Base-by-base conservation (phyloP, 2,888 invertebrate genomes). In the Tupiocoris notatus region DNA sequence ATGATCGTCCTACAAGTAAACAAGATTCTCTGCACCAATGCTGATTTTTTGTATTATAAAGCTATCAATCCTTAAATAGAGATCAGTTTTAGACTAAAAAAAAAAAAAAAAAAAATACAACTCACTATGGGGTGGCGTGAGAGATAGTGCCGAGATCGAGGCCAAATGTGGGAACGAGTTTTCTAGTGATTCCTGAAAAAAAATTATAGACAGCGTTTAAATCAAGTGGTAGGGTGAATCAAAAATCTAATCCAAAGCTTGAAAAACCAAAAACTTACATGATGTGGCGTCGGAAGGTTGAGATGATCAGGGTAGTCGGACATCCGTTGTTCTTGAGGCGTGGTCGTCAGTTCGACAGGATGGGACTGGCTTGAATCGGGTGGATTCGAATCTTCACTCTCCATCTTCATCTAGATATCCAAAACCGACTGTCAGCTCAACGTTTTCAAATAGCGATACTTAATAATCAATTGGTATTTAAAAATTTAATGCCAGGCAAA, bases 91-190 rank as follows among this genome's bases (percentile, higher is more conserved):
- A n/a, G n/a, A n/a, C n/a, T n/a, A n/a, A n/a, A n/a, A n/a, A n/a
- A n/a, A n/a, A n/a, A n/a, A n/a, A n/a, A n/a, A n/a, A n/a, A n/a
- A n/a, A n/a, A 54, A 16, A 54, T 16, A 12, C n/a, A 17, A 84
- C 81, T 81, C 84, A 82, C 86, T 85, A 86, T 94, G 93, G 77
- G 93, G 92, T 81, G 93, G 92, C 81, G 93, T 92, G 83, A 94
- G 86, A 57, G 92, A 89, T 80, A 94, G 86, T 76, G 92, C 91
- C 78, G 91, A 89, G 81, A 91, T 88, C 58, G 91, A 89, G 65
- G 90, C 88, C 86, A 91, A 89, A 76, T 90, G 90, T 79, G 91
- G 92, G 61, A 80, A 78, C 6, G 83, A 80, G 68, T 81, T 82
- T 73, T 83, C 83, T 71, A 83, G 80, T 1, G 85, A 83, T 70